Conservation (phyloP, 2,797 vertebrate genomes). For the Gallinago nigripennis region DNA sequence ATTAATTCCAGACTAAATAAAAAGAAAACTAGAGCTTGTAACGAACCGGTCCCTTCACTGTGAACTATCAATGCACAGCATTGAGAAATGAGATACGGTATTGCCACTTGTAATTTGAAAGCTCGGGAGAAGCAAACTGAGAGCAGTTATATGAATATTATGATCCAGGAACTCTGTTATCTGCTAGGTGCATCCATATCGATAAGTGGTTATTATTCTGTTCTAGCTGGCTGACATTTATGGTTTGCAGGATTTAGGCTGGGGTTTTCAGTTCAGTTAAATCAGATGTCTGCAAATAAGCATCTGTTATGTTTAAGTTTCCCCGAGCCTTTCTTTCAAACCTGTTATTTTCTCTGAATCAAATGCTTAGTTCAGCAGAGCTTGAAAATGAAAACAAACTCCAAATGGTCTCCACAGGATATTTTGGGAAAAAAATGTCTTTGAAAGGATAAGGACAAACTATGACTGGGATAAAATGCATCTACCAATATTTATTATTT, state of each 20-base stretch:
- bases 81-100: background rate
- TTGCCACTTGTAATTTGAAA: background rate
- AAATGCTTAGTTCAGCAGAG: constrained; percentile 67
- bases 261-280: constrained; percentile 57
- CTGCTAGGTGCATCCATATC: constrained; percentile 45
- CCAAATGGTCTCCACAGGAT: constrained; percentile 44
- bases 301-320: constrained; percentile 66
- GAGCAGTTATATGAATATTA: constrained; percentile 9
- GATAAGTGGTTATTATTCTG: constrained; percentile 46
- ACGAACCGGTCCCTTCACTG: background rate
- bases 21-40: background rate
- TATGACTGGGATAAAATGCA: background rate
- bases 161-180: constrained; percentile 31
- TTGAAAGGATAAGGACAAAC: background rate
- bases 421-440: constrained; percentile 1
- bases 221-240: constrained; percentile 63
- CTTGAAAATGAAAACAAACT: constrained; percentile 55
- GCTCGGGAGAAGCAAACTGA: background rate
- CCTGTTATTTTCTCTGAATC: constrained; percentile 68
- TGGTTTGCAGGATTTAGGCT: constrained; percentile 39
- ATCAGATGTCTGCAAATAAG: constrained; percentile 63
- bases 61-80: background rate
- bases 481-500: constrained; percentile 22
- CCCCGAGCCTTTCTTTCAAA: constrained; percentile 56
- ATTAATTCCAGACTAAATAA: background rate